Evolutionary conservation across 2,888 invertebrate species (phyloP).

Genomic region (Ormyrus pomaceus): DNA sequence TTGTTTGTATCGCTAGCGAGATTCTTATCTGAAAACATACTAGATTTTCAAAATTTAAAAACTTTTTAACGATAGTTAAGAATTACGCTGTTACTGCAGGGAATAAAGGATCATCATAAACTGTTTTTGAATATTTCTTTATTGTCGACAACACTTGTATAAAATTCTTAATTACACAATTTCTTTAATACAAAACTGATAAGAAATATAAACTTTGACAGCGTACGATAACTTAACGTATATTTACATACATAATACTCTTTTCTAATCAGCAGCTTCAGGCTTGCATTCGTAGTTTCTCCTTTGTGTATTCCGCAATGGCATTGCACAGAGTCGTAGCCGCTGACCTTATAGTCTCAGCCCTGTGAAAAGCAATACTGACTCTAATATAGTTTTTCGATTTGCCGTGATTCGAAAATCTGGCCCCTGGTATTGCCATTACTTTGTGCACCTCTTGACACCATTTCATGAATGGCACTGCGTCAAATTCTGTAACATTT

Average conservation of each 20-base stretch:
- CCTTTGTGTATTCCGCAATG: constrained; percentile 46
- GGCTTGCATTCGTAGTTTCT: not conserved
- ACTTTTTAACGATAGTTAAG: too few species aligned
- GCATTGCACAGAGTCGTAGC: constrained; percentile 72
- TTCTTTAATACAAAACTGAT: too few species aligned
- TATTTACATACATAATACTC: constrained; percentile 53
- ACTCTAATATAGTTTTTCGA: constrained; percentile 76
- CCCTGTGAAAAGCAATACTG: constrained; percentile 77
- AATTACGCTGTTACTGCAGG: too few species aligned
- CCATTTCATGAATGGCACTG: constrained; percentile 73
- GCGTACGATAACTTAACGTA: constrained; percentile 9
- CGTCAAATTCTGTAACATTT: constrained; percentile 66
- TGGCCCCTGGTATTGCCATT: constrained; percentile 74
- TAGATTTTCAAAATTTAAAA: too few species aligned
- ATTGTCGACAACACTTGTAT: too few species aligned
- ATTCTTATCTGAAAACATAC: too few species aligned
- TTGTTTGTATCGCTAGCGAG: too few species aligned
- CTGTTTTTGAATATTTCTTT: too few species aligned
- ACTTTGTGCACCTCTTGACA: constrained; percentile 75
- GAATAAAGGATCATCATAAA: too few species aligned
- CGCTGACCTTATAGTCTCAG: constrained; percentile 71
- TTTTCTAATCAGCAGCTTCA: constrained; percentile 1
- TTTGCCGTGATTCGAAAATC: constrained; percentile 73
- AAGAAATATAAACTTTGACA: constrained; percentile 16
- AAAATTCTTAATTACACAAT: too few species aligned